These are phyloP conservation scores for Microhierax caerulescens DNA, from an alignment of 2,797 vertebrate species.

Conservation along the genomic window DNA sequence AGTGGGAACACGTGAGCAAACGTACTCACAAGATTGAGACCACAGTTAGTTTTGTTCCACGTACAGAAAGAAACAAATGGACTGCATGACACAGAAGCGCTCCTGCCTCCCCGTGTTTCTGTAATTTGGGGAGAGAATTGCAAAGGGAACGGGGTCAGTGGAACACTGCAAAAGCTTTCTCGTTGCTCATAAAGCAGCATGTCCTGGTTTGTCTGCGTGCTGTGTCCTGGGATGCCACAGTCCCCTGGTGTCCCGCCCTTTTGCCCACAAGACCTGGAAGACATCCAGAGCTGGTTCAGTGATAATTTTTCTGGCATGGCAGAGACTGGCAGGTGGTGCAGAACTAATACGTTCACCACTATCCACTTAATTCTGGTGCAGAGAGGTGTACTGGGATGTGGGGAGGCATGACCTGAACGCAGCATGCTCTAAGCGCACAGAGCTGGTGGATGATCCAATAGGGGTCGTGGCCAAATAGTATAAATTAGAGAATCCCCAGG, in stretches of 20 bases:
- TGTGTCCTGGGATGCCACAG: neutral
- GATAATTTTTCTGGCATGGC: neutral
- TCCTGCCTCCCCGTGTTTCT: neutral
- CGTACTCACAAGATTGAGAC: rapidly evolving
- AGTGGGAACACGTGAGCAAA: rapidly evolving
- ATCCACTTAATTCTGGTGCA: neutral
- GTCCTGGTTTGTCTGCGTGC: neutral
- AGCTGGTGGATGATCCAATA: neutral
- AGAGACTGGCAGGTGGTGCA: neutral
- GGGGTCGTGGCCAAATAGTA: neutral
- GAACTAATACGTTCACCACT: neutral
- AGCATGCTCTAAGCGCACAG: neutral
- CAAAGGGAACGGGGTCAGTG: neutral
- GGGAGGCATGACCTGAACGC: neutral
- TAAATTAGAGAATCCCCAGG: neutral
- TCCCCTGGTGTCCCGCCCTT: neutral
- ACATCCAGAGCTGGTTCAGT: neutral
- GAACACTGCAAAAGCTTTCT: neutral
- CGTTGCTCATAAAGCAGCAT: neutral
- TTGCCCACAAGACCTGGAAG: neutral
- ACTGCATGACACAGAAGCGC: rapidly evolving
- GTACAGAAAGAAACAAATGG: neutral
- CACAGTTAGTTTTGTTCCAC: rapidly evolving
- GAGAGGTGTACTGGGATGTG: neutral
- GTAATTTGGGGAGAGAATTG: neutral